A percentile compares a stretch with the other conserved stretches of the same genome.
Conservation (phyloP, 2,888 invertebrate species). For the Caenorhabditis angaria region DNA sequence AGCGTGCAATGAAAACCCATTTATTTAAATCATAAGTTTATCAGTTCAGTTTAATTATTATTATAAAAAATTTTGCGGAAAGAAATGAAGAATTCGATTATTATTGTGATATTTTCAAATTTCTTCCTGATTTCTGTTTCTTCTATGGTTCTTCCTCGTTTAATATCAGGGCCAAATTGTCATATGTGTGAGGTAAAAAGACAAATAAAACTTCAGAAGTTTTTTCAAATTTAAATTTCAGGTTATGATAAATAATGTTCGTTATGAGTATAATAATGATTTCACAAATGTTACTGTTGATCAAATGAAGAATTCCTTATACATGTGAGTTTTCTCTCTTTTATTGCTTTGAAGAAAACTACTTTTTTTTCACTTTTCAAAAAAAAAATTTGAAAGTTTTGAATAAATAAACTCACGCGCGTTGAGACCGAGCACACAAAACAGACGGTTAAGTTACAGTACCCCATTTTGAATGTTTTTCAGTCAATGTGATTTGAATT, state of each 20-base stretch:
- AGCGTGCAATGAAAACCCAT: no score
- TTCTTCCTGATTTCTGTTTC: no score
- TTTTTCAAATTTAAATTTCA: slow-evolving; percentile 18
- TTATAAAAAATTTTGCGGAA: no score
- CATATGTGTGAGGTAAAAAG: slow-evolving; percentile 43
- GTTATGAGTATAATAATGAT: slow-evolving; percentile 39
- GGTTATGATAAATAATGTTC: slow-evolving; percentile 49
- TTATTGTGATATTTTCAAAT: no score
- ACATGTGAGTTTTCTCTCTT: slow-evolving; percentile 22
- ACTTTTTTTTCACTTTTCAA: neutral
- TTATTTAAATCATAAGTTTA: no score
- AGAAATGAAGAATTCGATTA: no score
- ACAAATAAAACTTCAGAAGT: neutral
- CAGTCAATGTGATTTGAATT: slow-evolving; percentile 37
- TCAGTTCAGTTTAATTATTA: no score
- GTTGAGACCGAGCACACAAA: no score
- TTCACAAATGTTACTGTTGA: slow-evolving; percentile 39
- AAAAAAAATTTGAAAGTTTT: slow-evolving; percentile 8
- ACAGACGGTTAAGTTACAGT: slow-evolving; percentile 24
- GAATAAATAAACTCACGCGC: no score
- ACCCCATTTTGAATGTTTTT: slow-evolving; percentile 9
- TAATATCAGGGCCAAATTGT: slow-evolving; percentile 19
- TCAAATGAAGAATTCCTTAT: slow-evolving; percentile 26
- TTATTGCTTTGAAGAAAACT: neutral
- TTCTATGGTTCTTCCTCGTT: no score